Evolutionary conservation across 2,797 vertebrate genomes (phyloP).

Genomic region (Gymnodraco acuticeps): DNA sequence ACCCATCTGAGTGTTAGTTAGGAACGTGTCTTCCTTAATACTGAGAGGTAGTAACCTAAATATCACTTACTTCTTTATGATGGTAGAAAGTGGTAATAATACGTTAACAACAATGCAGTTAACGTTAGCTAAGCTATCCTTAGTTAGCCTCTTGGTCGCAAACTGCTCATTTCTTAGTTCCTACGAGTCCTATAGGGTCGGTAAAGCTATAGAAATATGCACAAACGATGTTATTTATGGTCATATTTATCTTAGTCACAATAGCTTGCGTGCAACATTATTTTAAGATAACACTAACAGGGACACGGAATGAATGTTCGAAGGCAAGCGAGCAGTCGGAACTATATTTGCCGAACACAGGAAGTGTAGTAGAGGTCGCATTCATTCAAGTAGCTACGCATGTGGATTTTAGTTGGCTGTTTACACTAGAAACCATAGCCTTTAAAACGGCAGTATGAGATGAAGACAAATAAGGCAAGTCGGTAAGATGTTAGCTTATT

Average conservation of each 20-base stretch:
- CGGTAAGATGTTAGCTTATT: neutral
- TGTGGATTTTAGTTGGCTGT: neutral
- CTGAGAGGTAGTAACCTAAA: fast-evolving
- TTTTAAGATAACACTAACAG: neutral
- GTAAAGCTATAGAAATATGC: neutral
- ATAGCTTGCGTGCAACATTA: neutral
- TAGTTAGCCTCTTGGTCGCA: slow-evolving; percentile 45
- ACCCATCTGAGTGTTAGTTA: neutral
- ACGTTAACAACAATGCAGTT: neutral
- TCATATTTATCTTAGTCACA: neutral
- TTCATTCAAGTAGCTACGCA: neutral
- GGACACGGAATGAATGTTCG: slow-evolving; percentile 36
- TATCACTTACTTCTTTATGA: neutral
- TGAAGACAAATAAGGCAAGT: neutral
- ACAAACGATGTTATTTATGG: fast-evolving
- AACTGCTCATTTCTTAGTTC: neutral
- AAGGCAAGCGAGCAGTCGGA: slow-evolving; percentile 43
- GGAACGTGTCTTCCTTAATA: fast-evolving
- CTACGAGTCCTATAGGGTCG: fast-evolving
- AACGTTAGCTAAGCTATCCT: slow-evolving; percentile 26
- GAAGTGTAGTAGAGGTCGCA: slow-evolving; percentile 74
- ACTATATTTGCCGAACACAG: slow-evolving; percentile 62
- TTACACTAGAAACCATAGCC: neutral
- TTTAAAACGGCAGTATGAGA: neutral
- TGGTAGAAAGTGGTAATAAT: neutral